phyloP scores from a whole-genome alignment of 2,888 invertebrate genomes.

The Atethmia centrago region DNA sequence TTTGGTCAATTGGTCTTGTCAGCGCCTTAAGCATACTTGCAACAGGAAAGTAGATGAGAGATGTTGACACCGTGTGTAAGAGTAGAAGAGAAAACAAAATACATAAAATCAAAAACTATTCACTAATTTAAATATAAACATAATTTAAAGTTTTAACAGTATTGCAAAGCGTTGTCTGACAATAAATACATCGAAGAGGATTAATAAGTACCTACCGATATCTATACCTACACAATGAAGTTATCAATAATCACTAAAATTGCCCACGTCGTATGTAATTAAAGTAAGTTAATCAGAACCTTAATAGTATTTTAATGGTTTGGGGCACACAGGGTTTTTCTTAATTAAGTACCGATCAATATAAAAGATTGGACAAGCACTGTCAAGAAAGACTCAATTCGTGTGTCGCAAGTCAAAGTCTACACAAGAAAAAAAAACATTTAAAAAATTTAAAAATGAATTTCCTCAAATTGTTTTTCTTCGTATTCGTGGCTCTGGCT shows the following conservation, averaged over 20 bases:
- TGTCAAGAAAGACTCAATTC: neutral
- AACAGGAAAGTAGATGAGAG: too few relatives aligned
- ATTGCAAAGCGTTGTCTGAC: neutral
- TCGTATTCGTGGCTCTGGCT: constrained; percentile 24
- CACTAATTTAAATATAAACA: too few relatives aligned
- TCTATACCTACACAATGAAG: neutral
- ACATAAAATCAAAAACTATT: too few relatives aligned
- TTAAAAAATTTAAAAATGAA: constrained; percentile 17
- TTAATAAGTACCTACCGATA: neutral
- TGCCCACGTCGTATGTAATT: neutral
- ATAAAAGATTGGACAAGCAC: constrained; percentile 1
- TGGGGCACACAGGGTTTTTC: neutral
- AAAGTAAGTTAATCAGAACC: neutral
- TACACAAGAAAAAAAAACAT: neutral
- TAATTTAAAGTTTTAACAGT: too few relatives aligned
- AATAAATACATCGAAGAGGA: neutral
- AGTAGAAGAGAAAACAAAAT: too few relatives aligned
- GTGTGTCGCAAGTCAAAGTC: neutral
- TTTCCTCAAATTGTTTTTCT: constrained; percentile 19
- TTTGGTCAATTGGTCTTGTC: too few relatives aligned
- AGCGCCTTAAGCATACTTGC: too few relatives aligned
- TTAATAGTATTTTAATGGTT: neutral
- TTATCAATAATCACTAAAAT: neutral
- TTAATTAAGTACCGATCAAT: neutral
- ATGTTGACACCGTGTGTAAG: too few relatives aligned